Percentiles rank a stretch among this genome's conserved stretches.
phyloP scores from a whole-genome alignment of 2,797 vertebrate species.

The Spheniscus humboldti region DNA sequence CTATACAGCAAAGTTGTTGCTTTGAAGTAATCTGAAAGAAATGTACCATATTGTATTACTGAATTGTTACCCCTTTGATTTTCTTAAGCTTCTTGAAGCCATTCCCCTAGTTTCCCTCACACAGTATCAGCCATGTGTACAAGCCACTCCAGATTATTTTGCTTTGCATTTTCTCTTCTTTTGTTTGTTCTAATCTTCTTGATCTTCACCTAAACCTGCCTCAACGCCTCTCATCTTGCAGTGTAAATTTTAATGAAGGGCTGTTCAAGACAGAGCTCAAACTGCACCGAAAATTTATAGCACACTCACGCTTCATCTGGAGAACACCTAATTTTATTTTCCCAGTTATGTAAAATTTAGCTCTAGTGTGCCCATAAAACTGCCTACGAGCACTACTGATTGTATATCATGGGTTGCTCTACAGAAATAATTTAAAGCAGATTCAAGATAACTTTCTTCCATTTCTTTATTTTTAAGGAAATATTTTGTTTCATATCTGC shows the following conservation, averaged over 20 bases:
- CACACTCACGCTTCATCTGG: conserved; percentile 7
- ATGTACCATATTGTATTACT: neutral
- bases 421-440: conserved; percentile 27
- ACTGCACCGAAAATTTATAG: conserved; percentile 56
- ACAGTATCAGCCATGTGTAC: neutral
- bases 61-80: neutral
- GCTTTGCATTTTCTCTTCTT: neutral
- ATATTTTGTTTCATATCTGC: neutral
- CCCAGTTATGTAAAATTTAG: conserved; percentile 61
- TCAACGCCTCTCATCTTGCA: neutral
- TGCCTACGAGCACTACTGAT: conserved; percentile 16
- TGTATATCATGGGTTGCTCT: conserved; percentile 35
- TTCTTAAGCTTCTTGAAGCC: neutral
- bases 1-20: neutral
- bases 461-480: neutral
- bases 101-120: neutral
- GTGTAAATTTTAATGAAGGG: conserved; percentile 48
- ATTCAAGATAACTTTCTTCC: neutral
- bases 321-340: conserved; percentile 60
- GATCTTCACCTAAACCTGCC: conserved; percentile 29
- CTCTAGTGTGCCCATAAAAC: conserved; percentile 43
- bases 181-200: neutral
- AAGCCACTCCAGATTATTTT: neutral
- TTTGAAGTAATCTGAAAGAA: neutral
- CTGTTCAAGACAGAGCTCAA: conserved; percentile 43